Conservation (phyloP, 2,113 vertebrate species). For the Colistium nudipinnis region DNA sequence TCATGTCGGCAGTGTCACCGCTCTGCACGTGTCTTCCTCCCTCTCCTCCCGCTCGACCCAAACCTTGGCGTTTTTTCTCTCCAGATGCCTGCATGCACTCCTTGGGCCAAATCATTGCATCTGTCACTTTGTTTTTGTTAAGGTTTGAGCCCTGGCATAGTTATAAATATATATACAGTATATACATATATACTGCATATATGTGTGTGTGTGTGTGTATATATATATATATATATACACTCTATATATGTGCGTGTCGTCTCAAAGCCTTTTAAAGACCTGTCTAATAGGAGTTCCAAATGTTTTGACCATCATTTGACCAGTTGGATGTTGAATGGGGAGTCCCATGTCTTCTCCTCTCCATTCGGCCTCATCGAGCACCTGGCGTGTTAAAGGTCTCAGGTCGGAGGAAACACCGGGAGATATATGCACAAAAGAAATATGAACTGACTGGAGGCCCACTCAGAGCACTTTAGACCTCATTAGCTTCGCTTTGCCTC, state of each 20-base stretch:
- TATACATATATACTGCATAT: too few species aligned
- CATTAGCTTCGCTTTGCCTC: constrained; percentile 65
- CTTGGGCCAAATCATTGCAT: constrained; percentile 11
- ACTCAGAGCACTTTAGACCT: constrained; percentile 52
- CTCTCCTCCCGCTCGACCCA: constrained; percentile 8
- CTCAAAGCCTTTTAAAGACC: constrained; percentile 3
- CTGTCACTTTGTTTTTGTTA: neutral
- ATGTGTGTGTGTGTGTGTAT: too few species aligned
- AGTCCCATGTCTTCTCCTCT: constrained; percentile 23
- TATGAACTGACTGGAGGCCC: constrained; percentile 58
- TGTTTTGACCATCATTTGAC: constrained; percentile 18
- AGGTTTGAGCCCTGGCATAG: too few species aligned
- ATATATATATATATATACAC: too few species aligned
- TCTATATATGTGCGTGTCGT: too few species aligned
- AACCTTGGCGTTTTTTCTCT: constrained; percentile 8
- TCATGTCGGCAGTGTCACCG: constrained; percentile 75
- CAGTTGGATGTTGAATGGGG: constrained; percentile 8
- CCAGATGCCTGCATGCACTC: constrained; percentile 9
- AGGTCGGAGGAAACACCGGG: constrained; percentile 53
- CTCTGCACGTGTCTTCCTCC: constrained; percentile 36
- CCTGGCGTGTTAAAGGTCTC: constrained; percentile 66
- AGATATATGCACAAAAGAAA: constrained; percentile 61
- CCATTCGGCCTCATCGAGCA: constrained; percentile 55
- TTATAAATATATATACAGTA: too few species aligned
- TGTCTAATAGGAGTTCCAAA: neutral